Evolutionary conservation across 2,888 invertebrate genomes (phyloP), one percentile per base, ranked within the genome.

Genomic region (Hylaea fasciaria): DNA sequence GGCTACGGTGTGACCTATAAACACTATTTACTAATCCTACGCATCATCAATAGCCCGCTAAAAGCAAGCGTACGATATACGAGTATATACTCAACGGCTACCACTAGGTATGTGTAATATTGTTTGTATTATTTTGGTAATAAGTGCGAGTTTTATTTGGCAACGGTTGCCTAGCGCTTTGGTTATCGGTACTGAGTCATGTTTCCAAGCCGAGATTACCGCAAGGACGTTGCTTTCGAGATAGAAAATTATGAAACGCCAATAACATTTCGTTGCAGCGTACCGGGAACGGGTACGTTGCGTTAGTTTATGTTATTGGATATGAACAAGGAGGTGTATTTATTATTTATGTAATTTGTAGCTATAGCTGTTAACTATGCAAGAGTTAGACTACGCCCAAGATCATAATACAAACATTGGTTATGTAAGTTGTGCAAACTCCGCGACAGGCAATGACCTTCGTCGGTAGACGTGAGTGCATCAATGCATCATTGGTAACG

Each of bases 401-500:
- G 82, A 82, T 80, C 82, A 71, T 79, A 77, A 80, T 71, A 76
- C 81, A 85, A 83, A 86, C 83, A 81, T 72, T 71, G 67, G 77
- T 90, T 88, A 89, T 84, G 83, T 88, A 89, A 88, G 77, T 76
- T 66, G 72, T 80, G 82, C 81, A 81, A 84, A 86, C 85, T 81
- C 63, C 62, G 66, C 64, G 70, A 77, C 83, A 86, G 87, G 75
- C 90, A 89, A 80, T 87, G 89, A 89, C 89, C 91, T 89, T 87
- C 82, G 65, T 57, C 52, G 65, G 80, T 77, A 73, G 70, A 77
- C 73, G 74, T 80, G 84, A 82, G 85, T 81, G 84, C 81, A 83
- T 86, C 86, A 89, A 87, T 89, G 86, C 89, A 86, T 85, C 87
- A 86, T 83, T 84, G 77, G 83, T 68, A 51, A 76, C 75, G 88